Evolutionary conservation across 1,140 invertebrate genomes (phyloP), one percentile per base, ranked within the genome.

Genomic region (Megalonaias nervosa): DNA sequence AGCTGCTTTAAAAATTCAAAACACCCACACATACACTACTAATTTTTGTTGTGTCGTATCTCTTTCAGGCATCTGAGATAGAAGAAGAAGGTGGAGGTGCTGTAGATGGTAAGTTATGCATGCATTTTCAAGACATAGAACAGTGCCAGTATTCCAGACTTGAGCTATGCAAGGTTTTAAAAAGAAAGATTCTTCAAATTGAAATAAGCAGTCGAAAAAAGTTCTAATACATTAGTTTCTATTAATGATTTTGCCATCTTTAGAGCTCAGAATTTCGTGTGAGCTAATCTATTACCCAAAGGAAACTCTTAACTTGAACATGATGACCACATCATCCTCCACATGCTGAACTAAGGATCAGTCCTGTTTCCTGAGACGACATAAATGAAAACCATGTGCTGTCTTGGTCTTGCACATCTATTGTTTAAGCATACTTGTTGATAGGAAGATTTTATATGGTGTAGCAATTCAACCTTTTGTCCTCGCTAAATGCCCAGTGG

Each of bases 41-140:
- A 21, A 48, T 82, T 71, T 72, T 56, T 62, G 61, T 68, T 69
- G 16, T 26, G 67, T 64, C 60, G 67, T 60, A 66, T 62, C 59
- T 73, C 73, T 85, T 83, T 2, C 80, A 89, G 88, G 88, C 88
- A 61, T 89, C 88, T 66, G 88, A 89, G 81, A 87, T 89, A 61
- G 88, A 89, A 59, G 88, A 89, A 65, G 88, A 89, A 57, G 86
- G 84, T n/a, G 86, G 83, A 48, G 86, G 87, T 57, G 88, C 87
- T 21, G 82, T 81, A 9, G 86, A 82, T 66, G 87, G 85, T 80
- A 83, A 83, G 78, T 72, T 61, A 6, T 48, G 31, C 67, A 26
- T 68, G 14, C 17, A 23, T 57, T 14, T n/a, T 62, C 38, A 31
- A 15, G 16, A 26, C 0, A 4, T 62, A 62, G 21, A 74, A 26